These are phyloP conservation scores for Rhagium mordax DNA, from an alignment of 2,888 invertebrate genomes.

Conservation along the genomic window DNA sequence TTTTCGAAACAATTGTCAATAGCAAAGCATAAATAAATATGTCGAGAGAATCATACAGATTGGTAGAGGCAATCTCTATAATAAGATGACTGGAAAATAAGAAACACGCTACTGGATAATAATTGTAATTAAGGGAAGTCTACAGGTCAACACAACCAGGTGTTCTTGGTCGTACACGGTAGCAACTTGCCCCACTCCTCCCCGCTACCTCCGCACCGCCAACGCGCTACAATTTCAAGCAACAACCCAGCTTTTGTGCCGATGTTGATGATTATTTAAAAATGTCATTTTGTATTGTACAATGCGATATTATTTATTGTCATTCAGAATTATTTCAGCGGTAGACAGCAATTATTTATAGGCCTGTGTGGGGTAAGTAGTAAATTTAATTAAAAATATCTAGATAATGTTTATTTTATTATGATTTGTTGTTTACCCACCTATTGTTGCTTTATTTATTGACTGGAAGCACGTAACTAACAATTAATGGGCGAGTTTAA, in stretches of 20 bases:
- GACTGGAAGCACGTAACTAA: not conserved
- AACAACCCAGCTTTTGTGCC: conserved; percentile 18
- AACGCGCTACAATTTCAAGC: conserved; percentile 33
- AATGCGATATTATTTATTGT: conserved; percentile 23
- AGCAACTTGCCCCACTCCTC: conserved; percentile 54
- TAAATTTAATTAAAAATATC: conserved; percentile 27
- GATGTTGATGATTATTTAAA: conserved; percentile 29
- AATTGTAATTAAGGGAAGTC: conserved; percentile 68
- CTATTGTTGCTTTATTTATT: conserved; percentile 11
- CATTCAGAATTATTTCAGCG: conserved; percentile 22
- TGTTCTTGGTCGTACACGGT: conserved; percentile 66
- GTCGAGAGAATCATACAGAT: conserved; percentile 27
- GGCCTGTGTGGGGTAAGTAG: conserved; percentile 23
- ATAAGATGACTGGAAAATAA: conserved; percentile 57
- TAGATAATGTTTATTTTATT: conserved; percentile 18
- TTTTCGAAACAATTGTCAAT: not conserved
- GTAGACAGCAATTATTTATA: conserved; percentile 31
- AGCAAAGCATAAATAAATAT: conserved; percentile 38
- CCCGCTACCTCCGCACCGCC: conserved; percentile 11
- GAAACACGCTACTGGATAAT: conserved; percentile 68
- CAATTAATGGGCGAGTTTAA: not conserved
- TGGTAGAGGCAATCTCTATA: conserved; percentile 46
- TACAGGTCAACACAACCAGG: conserved; percentile 66
- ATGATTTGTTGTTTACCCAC: conserved; percentile 13
- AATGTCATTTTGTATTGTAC: conserved; percentile 32